phyloP scores from a whole-genome alignment of 1,140 invertebrate species.

The Neodiprion fabricii region DNA sequence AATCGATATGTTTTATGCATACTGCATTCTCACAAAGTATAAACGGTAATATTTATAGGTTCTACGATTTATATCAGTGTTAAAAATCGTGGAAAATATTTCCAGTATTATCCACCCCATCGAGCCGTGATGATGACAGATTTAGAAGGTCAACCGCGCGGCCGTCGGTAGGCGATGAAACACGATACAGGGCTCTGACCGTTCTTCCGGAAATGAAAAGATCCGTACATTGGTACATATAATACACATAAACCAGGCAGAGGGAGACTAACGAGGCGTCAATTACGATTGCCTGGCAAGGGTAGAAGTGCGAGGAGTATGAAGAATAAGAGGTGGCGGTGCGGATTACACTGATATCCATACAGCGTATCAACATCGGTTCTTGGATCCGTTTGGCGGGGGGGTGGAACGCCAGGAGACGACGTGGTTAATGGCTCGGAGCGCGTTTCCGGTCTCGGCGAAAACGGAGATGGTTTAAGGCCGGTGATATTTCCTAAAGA shows the following conservation, averaged over 20 bases:
- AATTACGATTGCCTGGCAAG: background rate
- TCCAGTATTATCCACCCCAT: no score
- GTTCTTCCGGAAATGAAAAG: background rate
- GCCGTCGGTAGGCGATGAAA: no score
- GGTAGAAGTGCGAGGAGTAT: slow-evolving; percentile 27
- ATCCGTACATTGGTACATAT: slow-evolving; percentile 26
- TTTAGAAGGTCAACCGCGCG: no score
- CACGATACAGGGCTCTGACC: no score
- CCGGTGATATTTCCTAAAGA: slow-evolving; percentile 55
- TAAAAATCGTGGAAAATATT: no score
- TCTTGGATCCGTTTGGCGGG: slow-evolving; percentile 3
- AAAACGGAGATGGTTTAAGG: slow-evolving; percentile 22
- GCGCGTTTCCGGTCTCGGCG: slow-evolving; percentile 48
- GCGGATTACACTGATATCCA: background rate
- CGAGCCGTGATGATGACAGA: no score
- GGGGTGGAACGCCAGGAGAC: slow-evolving; percentile 22
- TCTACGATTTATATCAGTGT: no score
- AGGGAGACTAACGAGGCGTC: slow-evolving; percentile 22
- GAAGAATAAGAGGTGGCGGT: slow-evolving; percentile 16
- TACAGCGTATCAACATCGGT: background rate
- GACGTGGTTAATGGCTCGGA: slow-evolving; percentile 58
- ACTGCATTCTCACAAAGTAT: no score
- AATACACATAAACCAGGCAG: slow-evolving; percentile 27
- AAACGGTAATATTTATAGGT: no score
- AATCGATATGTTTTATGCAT: no score